phyloP scores from a whole-genome alignment of 2,797 vertebrate genomes.

The Pangasius mekongensis region DNA sequence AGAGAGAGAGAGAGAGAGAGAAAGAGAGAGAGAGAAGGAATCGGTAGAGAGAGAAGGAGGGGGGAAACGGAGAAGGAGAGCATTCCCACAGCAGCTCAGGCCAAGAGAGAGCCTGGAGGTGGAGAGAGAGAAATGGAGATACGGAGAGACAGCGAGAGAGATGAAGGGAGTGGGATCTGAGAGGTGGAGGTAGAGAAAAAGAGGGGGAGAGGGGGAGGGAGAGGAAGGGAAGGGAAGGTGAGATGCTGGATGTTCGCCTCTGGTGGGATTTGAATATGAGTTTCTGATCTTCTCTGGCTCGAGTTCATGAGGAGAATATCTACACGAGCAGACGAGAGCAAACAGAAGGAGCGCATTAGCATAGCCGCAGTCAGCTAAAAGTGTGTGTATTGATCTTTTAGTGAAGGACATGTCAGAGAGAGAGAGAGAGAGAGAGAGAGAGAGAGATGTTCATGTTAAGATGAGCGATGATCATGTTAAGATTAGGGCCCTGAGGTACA shows the following conservation, averaged over 20 bases:
- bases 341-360: slow-evolving; percentile 23
- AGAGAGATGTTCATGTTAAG: background rate
- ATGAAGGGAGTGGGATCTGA: background rate
- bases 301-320: slow-evolving; percentile 37
- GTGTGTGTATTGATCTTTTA: slow-evolving; percentile 15
- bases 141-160: background rate
- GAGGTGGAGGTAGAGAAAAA: background rate
- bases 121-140: slow-evolving; percentile 1
- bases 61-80: slow-evolving; percentile 24
- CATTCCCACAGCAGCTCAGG: slow-evolving; percentile 9
- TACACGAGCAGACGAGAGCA: slow-evolving; percentile 3
- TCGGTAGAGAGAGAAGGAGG: slow-evolving; percentile 27
- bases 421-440: background rate
- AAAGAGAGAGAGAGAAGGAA: background rate
- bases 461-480: background rate
- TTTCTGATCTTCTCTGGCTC: slow-evolving; percentile 38
- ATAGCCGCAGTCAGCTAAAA: slow-evolving; percentile 24
- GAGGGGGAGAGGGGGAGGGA: background rate
- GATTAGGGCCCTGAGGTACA: background rate
- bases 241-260: slow-evolving; percentile 2
- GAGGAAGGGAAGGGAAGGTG: background rate
- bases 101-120: slow-evolving; percentile 14
- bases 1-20: background rate
- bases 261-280: slow-evolving; percentile 39
- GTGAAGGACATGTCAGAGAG: slow-evolving; percentile 3